A percentile compares a stretch with the other conserved stretches of the same genome.
phyloP scores from a whole-genome alignment of 2,888 invertebrate species.

The Busseola fusca region DNA sequence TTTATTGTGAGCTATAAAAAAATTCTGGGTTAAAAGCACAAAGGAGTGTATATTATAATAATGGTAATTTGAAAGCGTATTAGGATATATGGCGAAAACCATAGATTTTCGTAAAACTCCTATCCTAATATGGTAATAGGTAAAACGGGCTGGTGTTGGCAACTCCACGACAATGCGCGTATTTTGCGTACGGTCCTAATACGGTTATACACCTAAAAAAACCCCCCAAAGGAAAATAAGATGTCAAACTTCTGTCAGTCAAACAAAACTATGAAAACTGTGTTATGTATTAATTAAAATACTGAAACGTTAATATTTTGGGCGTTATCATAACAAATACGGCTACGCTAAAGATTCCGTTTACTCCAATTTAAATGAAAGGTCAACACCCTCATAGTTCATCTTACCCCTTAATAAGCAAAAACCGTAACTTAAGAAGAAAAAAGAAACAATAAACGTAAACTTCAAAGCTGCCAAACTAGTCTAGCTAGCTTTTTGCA shows the following conservation, averaged over 20 bases:
- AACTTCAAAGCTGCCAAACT: slow-evolving; percentile 33
- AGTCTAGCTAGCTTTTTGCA: slow-evolving; percentile 55
- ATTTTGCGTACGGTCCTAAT: no score
- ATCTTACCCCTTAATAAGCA: slow-evolving; percentile 19
- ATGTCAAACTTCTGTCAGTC: neutral
- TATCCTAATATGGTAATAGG: no score
- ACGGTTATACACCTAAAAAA: no score
- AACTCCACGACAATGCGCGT: no score
- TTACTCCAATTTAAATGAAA: slow-evolving; percentile 18
- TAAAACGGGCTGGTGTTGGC: no score
- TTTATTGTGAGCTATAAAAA: slow-evolving; percentile 29
- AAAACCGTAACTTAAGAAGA: slow-evolving; percentile 23
- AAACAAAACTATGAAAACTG: no score
- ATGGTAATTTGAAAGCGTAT: neutral
- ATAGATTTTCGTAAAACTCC: neutral
- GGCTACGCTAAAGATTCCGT: neutral
- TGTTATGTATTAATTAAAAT: neutral
- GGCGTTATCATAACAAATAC: neutral
- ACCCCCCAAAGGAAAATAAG: neutral
- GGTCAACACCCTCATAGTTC: slow-evolving; percentile 21
- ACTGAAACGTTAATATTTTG: neutral
- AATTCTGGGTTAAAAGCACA: slow-evolving; percentile 28
- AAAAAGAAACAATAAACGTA: slow-evolving; percentile 38
- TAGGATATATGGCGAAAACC: neutral
- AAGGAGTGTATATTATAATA: slow-evolving; percentile 1